These are phyloP conservation scores for Rosalia funebris DNA, from an alignment of 2,888 invertebrate genomes.

Conservation along the genomic window DNA sequence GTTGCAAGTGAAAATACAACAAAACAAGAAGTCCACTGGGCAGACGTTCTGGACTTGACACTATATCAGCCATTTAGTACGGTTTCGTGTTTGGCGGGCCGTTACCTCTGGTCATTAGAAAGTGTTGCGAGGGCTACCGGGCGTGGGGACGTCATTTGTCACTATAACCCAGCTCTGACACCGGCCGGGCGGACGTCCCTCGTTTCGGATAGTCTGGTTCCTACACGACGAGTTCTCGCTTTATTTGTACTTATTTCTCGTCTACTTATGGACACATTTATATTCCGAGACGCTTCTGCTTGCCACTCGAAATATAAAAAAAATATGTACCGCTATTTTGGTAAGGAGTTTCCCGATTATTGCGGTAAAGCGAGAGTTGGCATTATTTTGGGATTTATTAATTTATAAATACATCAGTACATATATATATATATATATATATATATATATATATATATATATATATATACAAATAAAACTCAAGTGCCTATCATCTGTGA, in stretches of 20 bases:
- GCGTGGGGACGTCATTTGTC: slow-evolving; percentile 53
- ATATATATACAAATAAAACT: no score
- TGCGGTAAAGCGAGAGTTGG: no score
- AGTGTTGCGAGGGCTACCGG: slow-evolving; percentile 53
- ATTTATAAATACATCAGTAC: no score
- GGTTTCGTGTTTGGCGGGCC: slow-evolving; percentile 49
- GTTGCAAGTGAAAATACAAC: slow-evolving; percentile 25
- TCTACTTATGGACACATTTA: neutral
- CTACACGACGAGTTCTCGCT: neutral
- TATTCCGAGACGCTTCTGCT: neutral
- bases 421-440: no score
- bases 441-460: no score
- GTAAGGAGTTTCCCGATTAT: no score
- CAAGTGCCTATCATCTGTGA: no score
- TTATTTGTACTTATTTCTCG: slow-evolving; percentile 5
- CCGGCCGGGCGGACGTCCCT: slow-evolving; percentile 6
- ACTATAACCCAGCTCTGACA: slow-evolving; percentile 24
- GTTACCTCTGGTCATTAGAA: slow-evolving; percentile 54
- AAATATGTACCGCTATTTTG: no score
- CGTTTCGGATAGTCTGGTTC: neutral
- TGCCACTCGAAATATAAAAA: no score
- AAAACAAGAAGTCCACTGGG: slow-evolving; percentile 17
- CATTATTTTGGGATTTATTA: no score
- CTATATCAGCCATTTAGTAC: slow-evolving; percentile 30
- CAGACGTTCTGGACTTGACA: slow-evolving; percentile 34